Conservation (phyloP, 2,888 invertebrate species). For the Himalopsyche kuldschensis region DNA sequence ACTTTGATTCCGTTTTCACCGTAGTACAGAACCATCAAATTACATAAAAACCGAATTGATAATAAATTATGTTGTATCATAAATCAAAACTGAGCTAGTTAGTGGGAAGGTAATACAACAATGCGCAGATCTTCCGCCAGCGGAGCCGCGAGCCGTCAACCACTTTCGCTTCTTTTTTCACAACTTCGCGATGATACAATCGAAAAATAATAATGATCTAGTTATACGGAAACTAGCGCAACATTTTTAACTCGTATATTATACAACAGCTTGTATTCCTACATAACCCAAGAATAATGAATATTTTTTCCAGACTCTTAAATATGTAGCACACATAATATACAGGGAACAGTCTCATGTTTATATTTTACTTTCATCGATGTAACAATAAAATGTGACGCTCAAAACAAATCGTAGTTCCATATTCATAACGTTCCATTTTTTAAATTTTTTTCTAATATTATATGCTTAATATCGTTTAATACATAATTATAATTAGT, state of each 20-base stretch:
- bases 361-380: not conserved
- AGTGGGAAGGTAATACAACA: not conserved
- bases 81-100: not conserved
- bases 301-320: too few relatives aligned
- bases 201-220: not conserved
- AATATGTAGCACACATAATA: too few relatives aligned
- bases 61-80: not conserved
- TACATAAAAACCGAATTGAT: not conserved
- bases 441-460: too few relatives aligned
- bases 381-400: too few relatives aligned
- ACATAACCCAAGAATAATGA: not conserved
- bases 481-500: too few relatives aligned
- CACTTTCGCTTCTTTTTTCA: conserved; percentile 19
- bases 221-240: conserved; percentile 9
- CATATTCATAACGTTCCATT: too few relatives aligned
- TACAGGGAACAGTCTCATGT: not conserved
- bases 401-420: too few relatives aligned
- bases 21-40: not conserved
- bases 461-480: too few relatives aligned
- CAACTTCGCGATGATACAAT: conserved; percentile 13
- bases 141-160: not conserved
- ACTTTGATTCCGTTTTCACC: not conserved
- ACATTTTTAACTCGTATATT: not conserved
- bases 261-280: not conserved
- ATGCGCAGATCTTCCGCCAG: not conserved